These are phyloP conservation scores for Tokudaia muenninki DNA, from an alignment of 2,797 vertebrate genomes.

Conservation along the genomic window DNA sequence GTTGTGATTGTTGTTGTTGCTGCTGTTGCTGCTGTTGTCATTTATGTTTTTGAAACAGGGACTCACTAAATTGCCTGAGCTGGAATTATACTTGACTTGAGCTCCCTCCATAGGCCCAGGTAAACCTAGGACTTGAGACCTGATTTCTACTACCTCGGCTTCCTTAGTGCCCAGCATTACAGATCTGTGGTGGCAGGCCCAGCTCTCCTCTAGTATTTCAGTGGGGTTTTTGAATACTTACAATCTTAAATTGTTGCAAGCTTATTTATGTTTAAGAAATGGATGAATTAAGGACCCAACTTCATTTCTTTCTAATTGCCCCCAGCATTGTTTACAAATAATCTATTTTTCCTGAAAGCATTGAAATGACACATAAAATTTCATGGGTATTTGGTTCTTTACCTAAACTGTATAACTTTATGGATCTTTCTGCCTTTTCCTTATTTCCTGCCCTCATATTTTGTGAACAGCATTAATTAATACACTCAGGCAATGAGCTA, in stretches of 20 bases:
- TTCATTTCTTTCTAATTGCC: conserved; percentile 30
- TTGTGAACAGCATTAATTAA: conserved; percentile 5
- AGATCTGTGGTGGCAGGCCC: background rate
- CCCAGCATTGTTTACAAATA: background rate
- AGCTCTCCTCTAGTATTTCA: background rate
- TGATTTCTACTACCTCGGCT: background rate
- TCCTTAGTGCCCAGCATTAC: background rate
- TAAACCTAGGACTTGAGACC: background rate
- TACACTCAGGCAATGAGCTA: background rate
- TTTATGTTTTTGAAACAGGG: background rate
- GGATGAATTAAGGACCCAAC: background rate
- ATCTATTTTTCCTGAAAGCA: conserved; percentile 20
- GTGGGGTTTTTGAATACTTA: conserved; percentile 19
- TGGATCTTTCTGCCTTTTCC: conserved; percentile 41
- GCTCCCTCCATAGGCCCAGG: too few relatives aligned
- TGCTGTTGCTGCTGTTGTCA: background rate
- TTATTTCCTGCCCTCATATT: conserved; percentile 12
- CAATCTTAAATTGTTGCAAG: conserved; percentile 10
- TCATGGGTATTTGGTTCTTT: background rate
- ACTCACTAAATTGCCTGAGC: background rate
- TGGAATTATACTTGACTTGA: background rate
- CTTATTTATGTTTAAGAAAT: conserved; percentile 38
- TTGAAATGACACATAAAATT: conserved; percentile 45
- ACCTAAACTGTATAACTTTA: conserved; percentile 33
- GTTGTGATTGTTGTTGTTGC: background rate